phyloP scores from a whole-genome alignment of 1,140 invertebrate species.

The Colletes gigas region DNA sequence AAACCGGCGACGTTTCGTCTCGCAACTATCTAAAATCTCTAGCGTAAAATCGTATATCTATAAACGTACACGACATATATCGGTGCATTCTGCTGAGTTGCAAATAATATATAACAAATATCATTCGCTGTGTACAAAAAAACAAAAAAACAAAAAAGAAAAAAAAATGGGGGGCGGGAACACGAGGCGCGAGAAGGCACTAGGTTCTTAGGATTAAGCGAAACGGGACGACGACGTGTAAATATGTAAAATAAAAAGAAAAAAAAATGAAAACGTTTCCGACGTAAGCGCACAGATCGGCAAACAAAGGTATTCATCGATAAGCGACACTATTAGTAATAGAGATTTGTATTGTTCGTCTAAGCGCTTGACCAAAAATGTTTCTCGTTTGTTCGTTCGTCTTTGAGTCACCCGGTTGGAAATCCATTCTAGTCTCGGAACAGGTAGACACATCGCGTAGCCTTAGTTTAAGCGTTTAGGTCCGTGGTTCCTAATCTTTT shows the following conservation, averaged over 20 bases:
- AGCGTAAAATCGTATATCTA: not conserved
- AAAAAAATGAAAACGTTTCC: constrained; percentile 40
- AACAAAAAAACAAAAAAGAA: no score
- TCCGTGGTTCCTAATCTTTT: constrained; percentile 42
- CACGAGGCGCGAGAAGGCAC: not conserved
- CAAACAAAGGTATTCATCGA: constrained; percentile 34
- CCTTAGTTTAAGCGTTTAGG: constrained; percentile 29
- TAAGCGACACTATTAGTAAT: constrained; percentile 41
- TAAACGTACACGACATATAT: not conserved
- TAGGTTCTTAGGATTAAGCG: not conserved
- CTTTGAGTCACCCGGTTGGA: constrained; percentile 1
- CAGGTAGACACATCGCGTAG: constrained; percentile 6
- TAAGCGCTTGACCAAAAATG: constrained; percentile 50
- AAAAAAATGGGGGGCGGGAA: no score
- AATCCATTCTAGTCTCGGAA: constrained; percentile 20
- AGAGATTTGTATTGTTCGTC: constrained; percentile 48
- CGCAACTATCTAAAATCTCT: not conserved
- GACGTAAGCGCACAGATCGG: constrained; percentile 51
- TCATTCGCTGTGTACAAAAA: constrained; percentile 1
- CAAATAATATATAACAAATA: not conserved
- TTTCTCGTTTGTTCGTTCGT: constrained; percentile 1
- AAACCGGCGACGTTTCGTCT: not conserved
- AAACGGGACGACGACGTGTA: not conserved
- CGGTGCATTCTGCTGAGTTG: constrained; percentile 14
- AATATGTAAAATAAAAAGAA: constrained; percentile 45